A percentile compares a stretch with the other conserved stretches of the same genome.
phyloP scores from a whole-genome alignment of 2,113 vertebrate species.

The Atrichornis clamosus region DNA sequence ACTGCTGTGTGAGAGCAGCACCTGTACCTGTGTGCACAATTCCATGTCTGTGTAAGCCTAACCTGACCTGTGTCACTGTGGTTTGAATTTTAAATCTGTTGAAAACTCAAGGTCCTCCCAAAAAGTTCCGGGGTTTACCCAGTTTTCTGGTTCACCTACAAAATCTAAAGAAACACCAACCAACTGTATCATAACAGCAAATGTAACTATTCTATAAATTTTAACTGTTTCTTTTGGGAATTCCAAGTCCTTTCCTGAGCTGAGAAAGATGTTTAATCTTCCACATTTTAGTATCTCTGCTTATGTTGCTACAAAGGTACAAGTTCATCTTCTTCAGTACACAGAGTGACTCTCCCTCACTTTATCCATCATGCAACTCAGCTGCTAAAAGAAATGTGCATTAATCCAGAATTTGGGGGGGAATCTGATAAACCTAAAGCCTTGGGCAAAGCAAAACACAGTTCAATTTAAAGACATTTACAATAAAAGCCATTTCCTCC shows the following conservation, averaged over 20 bases:
- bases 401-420: neutral
- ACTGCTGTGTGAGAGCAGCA: neutral
- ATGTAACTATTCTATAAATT: neutral
- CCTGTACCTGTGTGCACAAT: neutral
- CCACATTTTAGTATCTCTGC: neutral
- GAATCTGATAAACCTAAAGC: neutral
- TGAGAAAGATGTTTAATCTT: neutral
- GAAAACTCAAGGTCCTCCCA: neutral
- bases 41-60: neutral
- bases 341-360: neutral
- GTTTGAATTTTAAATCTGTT: neutral
- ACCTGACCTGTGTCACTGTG: neutral
- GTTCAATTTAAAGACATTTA: neutral
- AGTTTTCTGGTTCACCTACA: neutral
- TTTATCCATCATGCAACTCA: neutral
- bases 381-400: rapidly evolving
- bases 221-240: neutral
- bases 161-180: neutral
- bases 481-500: neutral
- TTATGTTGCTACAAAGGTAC: neutral
- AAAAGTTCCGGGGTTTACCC: neutral
- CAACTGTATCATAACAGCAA: neutral
- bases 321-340: neutral
- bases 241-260: neutral
- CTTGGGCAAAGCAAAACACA: neutral